Evolutionary conservation across 2,888 invertebrate species (phyloP).

Genomic region (Tuta absoluta): DNA sequence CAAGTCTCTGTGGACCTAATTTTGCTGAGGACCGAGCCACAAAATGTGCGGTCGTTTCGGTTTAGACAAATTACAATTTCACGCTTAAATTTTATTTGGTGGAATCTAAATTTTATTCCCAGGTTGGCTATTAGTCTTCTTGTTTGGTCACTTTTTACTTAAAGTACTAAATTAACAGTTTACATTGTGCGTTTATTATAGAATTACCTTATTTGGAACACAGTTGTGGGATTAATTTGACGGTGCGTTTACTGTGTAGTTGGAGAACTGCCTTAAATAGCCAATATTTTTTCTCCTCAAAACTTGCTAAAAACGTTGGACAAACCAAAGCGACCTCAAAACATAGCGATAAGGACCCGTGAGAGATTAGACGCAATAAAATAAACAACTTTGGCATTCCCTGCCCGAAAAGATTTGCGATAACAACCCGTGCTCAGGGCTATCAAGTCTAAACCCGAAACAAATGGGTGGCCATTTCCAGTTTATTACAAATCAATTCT

Average conservation of each 20-base stretch:
- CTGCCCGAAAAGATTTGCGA: not conserved
- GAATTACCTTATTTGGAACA: no score
- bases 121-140: no score
- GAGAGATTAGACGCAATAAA: constrained; percentile 15
- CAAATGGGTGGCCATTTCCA: no score
- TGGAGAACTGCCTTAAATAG: not conserved
- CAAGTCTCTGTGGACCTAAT: not conserved
- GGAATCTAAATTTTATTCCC: no score
- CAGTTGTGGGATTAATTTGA: no score
- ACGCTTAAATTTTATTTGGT: not conserved
- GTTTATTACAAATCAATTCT: no score
- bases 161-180: no score
- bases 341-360: not conserved
- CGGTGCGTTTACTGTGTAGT: no score
- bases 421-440: not conserved
- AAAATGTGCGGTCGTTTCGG: not conserved
- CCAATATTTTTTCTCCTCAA: not conserved
- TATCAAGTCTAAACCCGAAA: not conserved
- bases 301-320: not conserved
- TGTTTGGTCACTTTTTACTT: no score
- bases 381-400: constrained; percentile 13
- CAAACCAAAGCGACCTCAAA: constrained; percentile 11
- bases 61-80: not conserved
- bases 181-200: no score
- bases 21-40: not conserved